Conservation (phyloP, 2,113 vertebrate species). For the Lagopus muta region DNA sequence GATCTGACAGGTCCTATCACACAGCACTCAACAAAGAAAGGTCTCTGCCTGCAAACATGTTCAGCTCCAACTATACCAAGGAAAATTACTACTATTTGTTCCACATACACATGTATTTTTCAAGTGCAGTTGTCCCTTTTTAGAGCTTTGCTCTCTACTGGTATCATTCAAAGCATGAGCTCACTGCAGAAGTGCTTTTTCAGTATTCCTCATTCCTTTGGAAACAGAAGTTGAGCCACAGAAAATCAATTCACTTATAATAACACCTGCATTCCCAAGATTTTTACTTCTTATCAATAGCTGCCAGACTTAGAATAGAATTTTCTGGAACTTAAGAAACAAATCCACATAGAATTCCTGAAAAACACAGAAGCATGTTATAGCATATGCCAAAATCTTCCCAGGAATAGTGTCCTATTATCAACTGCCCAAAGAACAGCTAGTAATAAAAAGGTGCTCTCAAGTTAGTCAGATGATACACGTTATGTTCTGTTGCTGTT, state of each 20-base stretch:
- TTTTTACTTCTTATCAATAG: neutral
- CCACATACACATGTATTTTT: neutral
- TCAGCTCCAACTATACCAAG: neutral
- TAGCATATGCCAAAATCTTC: neutral
- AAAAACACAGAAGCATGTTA: neutral
- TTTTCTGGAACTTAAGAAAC: neutral
- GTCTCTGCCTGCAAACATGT: neutral
- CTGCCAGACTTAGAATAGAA: neutral
- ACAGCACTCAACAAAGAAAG: conserved; percentile 1
- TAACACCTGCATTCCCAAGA: neutral
- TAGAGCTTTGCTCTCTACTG: neutral
- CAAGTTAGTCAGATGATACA: neutral
- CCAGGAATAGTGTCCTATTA: neutral
- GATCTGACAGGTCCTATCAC: neutral
- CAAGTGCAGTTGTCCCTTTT: neutral
- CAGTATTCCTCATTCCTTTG: neutral
- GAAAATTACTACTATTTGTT: neutral
- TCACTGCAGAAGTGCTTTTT: neutral
- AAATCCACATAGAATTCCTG: neutral
- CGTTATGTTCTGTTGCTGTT: neutral
- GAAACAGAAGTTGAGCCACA: neutral
- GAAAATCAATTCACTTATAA: neutral
- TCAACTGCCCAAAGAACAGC: neutral
- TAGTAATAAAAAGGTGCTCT: neutral
- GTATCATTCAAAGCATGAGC: neutral